These are phyloP conservation scores for Drosophila pegasa DNA, from an alignment of 2,888 invertebrate species.

Conservation along the genomic window DNA sequence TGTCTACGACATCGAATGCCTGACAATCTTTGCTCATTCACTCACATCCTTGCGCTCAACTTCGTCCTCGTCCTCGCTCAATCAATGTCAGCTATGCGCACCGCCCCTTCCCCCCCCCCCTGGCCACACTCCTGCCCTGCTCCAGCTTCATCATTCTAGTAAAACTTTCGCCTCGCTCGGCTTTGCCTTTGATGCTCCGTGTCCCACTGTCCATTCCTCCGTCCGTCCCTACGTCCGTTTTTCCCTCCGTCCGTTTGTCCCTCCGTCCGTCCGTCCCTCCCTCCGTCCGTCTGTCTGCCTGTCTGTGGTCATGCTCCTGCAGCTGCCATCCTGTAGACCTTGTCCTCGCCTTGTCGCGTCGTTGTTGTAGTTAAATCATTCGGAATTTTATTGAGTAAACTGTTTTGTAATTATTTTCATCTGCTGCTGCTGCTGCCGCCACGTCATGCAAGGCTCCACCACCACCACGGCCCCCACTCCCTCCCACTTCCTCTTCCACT, in stretches of 20 bases:
- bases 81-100: constrained; percentile 64
- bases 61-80: constrained; percentile 57
- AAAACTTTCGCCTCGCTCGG: constrained; percentile 45
- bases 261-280: background rate
- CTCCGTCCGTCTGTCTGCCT: constrained; percentile 9
- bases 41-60: constrained; percentile 34
- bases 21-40: constrained; percentile 56
- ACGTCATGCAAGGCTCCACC: constrained; percentile 29
- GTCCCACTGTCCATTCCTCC: constrained; percentile 7
- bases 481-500: background rate
- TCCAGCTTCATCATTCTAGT: constrained; percentile 14
- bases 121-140: background rate
- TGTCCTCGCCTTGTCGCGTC: constrained; percentile 34
- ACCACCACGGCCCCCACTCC: background rate
- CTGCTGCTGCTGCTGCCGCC: constrained; percentile 39
- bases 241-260: background rate
- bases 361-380: constrained; percentile 70
- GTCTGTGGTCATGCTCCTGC: constrained; percentile 34
- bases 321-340: constrained; percentile 14
- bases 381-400: constrained; percentile 75
- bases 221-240: background rate
- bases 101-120: background rate
- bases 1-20: constrained; percentile 42
- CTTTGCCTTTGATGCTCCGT: constrained; percentile 49
- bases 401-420: constrained; percentile 77